Conservation (phyloP, 1,140 invertebrate species). For the Conus betulinus region DNA sequence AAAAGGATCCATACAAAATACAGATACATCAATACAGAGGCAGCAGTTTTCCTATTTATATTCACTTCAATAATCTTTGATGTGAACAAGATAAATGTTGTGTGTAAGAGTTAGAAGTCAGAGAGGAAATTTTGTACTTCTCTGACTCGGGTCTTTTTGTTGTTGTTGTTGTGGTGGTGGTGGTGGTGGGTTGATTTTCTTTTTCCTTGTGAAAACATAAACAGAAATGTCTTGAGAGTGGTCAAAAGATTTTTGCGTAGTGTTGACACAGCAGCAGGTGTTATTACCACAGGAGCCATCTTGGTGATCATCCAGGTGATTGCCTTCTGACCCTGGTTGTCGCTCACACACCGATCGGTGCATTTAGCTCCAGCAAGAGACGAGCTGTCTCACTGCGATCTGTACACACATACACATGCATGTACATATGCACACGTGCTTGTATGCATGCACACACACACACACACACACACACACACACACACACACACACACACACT, state of each 20-base stretch:
- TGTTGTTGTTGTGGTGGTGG: no score
- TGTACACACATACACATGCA: conserved; percentile 39
- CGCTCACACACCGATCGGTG: conserved; percentile 60
- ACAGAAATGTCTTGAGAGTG: neutral
- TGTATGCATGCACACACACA: neutral
- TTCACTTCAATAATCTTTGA: no score
- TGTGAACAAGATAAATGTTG: no score
- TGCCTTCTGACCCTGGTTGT: conserved; percentile 62
- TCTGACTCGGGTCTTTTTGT: no score
- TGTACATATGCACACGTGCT: neutral
- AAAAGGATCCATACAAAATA: no score
- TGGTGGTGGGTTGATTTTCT: no score
- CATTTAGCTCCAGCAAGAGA: conserved; percentile 64
- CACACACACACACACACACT: neutral
- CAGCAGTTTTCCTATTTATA: no score
- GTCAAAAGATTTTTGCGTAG: neutral
- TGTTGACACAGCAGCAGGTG: neutral
- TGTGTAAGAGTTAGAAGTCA: no score
- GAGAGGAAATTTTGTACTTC: no score
- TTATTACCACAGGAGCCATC: conserved; percentile 71
- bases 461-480: neutral
- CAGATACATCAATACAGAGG: no score
- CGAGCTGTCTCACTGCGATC: conserved; percentile 73
- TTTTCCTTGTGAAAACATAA: neutral
- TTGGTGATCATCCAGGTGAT: conserved; percentile 73